phyloP scores from a whole-genome alignment of 2,888 invertebrate species.

The Acleris emargana region DNA sequence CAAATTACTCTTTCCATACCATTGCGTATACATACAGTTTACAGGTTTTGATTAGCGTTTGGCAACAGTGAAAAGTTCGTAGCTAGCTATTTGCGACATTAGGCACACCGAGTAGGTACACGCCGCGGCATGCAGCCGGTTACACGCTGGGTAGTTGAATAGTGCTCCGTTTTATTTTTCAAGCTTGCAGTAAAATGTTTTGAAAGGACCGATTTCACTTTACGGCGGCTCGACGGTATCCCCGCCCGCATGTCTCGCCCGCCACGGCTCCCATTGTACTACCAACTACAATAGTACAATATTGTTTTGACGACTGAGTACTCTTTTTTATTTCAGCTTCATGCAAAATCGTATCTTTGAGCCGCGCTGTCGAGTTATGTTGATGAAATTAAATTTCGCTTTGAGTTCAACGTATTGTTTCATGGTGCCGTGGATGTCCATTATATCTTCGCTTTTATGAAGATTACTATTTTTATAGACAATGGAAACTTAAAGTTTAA shows the following conservation, averaged over 20 bases:
- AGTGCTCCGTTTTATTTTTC: constrained; percentile 74
- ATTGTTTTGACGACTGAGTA: constrained; percentile 75
- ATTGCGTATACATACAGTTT: no score
- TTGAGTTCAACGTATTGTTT: constrained; percentile 65
- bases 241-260: constrained; percentile 67
- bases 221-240: constrained; percentile 54
- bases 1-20: no score
- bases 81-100: constrained; percentile 12
- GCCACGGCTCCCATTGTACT: constrained; percentile 68
- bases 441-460: constrained; percentile 50
- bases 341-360: constrained; percentile 72
- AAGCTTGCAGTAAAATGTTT: constrained; percentile 77
- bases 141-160: constrained; percentile 63
- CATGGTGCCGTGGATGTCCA: constrained; percentile 30
- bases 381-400: constrained; percentile 78
- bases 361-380: constrained; percentile 67
- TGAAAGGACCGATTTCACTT: constrained; percentile 82
- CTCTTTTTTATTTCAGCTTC: constrained; percentile 73
- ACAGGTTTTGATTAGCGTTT: neutral
- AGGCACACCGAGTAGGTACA: constrained; percentile 12
- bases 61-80: constrained; percentile 1
- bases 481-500: constrained; percentile 15
- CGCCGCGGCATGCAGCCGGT: constrained; percentile 42
- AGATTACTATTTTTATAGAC: constrained; percentile 53
- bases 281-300: constrained; percentile 79